Evolutionary conservation across 1,140 invertebrate genomes (phyloP).

Genomic region (Delia radicum): DNA sequence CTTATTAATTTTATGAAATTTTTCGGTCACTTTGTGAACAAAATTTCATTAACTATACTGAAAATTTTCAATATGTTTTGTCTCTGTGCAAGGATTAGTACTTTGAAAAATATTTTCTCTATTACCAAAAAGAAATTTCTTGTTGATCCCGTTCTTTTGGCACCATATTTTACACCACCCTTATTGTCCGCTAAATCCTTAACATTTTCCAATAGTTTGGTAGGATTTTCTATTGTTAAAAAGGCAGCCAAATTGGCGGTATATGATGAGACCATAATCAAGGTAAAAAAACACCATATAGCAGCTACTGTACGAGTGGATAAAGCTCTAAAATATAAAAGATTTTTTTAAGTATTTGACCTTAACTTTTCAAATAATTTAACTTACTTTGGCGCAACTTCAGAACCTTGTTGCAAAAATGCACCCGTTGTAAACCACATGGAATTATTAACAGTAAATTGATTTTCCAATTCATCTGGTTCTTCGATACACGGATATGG

Average conservation of each 20-base stretch:
- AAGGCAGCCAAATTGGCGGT: conserved; percentile 97
- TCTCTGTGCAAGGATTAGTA: background rate
- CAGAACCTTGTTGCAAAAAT: conserved; percentile 83
- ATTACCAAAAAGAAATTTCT: conserved; percentile 82
- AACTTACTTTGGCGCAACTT: conserved; percentile 75
- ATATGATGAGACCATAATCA: conserved; percentile 95
- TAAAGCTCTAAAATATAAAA: conserved; percentile 62
- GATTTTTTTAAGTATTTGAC: background rate
- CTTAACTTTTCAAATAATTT: conserved; percentile 1
- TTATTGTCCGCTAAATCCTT: conserved; percentile 78
- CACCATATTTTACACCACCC: conserved; percentile 83
- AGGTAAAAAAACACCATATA: conserved; percentile 93
- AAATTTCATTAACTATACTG: too few species aligned
- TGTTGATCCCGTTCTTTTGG: conserved; percentile 79
- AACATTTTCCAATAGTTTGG: conserved; percentile 77
- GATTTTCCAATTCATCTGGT: conserved; percentile 74
- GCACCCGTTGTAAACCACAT: conserved; percentile 81
- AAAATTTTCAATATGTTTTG: background rate
- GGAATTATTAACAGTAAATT: conserved; percentile 80
- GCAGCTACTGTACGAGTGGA: conserved; percentile 77
- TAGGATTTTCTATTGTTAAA: conserved; percentile 82
- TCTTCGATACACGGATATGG: conserved; percentile 78
- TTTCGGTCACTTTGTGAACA: too few species aligned
- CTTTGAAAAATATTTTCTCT: too few species aligned
- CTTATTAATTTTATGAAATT: too few species aligned